Evolutionary conservation across 1,140 invertebrate genomes (phyloP).

Genomic region (Teleopsis dalmanni): DNA sequence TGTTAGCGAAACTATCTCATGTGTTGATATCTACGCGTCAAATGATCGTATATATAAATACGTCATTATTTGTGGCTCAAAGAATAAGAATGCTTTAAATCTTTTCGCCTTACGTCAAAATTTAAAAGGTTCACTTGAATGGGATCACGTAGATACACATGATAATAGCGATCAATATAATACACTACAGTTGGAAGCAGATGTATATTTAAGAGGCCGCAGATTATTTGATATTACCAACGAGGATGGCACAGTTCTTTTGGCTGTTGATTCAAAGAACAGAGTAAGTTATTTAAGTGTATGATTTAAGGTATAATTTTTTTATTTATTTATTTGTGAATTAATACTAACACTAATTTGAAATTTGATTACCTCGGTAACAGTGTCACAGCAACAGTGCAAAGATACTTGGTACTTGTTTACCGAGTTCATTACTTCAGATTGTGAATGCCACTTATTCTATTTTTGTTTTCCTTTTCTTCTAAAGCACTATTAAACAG

Average conservation of each 20-base stretch:
- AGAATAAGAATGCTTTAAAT: conserved; percentile 22
- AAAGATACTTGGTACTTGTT: too few relatives aligned
- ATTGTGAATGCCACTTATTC: too few relatives aligned
- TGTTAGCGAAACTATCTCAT: conserved; percentile 32
- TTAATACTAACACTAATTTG: too few relatives aligned
- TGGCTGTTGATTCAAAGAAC: conserved; percentile 28
- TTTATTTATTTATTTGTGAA: too few relatives aligned
- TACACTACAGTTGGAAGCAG: conserved; percentile 14
- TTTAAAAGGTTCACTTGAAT: conserved; percentile 15
- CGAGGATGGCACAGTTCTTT: conserved; percentile 12
- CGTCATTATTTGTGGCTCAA: conserved; percentile 28
- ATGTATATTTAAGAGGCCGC: conserved; percentile 19
- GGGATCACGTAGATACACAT: conserved; percentile 19
- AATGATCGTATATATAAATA: conserved; percentile 23
- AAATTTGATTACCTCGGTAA: too few relatives aligned
- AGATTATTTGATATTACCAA: conserved; percentile 15
- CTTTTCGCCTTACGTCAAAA: conserved; percentile 21
- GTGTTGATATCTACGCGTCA: conserved; percentile 30
- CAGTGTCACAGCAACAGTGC: too few relatives aligned
- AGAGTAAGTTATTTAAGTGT: conserved; percentile 11
- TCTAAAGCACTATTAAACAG: too few relatives aligned
- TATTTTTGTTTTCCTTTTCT: too few relatives aligned
- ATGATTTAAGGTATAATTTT: too few relatives aligned
- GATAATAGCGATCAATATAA: background rate
- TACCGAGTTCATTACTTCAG: too few relatives aligned